These are phyloP conservation scores for Colistium nudipinnis DNA, from an alignment of 2,113 vertebrate genomes.

Conservation along the genomic window DNA sequence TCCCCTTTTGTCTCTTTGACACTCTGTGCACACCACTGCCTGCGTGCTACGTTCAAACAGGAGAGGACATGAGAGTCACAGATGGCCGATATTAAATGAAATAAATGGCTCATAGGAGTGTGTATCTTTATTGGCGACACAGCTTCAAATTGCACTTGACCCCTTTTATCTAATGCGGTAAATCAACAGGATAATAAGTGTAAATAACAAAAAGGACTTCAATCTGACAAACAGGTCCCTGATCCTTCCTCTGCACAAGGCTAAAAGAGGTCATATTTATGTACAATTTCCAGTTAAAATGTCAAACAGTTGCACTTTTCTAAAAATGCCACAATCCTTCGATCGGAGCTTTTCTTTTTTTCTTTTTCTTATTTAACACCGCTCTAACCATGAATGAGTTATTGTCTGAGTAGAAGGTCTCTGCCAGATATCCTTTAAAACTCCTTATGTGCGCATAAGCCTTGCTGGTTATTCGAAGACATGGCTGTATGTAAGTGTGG, in stretches of 20 bases:
- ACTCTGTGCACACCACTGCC: conserved; percentile 49
- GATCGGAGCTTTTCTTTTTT: background rate
- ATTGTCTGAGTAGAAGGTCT: background rate
- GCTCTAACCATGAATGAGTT: background rate
- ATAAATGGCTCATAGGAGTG: no score
- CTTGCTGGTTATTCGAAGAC: background rate
- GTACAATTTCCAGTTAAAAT: background rate
- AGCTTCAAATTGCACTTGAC: no score
- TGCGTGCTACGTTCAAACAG: conserved; percentile 20
- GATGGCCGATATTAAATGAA: background rate
- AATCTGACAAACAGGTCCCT: background rate
- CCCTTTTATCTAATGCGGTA: background rate
- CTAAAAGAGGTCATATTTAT: no score
- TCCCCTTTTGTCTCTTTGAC: background rate
- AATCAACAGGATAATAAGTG: background rate
- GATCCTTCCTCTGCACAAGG: background rate
- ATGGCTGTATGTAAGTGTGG: background rate
- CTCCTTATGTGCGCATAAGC: background rate
- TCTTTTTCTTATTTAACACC: background rate
- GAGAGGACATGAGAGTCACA: conserved; percentile 67
- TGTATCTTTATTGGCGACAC: no score
- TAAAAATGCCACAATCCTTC: background rate
- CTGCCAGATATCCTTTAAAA: background rate
- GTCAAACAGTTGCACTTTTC: background rate
- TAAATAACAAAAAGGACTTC: no score